Evolutionary conservation across 1,140 invertebrate genomes (phyloP).

Genomic region (Sarcophaga peregrina): DNA sequence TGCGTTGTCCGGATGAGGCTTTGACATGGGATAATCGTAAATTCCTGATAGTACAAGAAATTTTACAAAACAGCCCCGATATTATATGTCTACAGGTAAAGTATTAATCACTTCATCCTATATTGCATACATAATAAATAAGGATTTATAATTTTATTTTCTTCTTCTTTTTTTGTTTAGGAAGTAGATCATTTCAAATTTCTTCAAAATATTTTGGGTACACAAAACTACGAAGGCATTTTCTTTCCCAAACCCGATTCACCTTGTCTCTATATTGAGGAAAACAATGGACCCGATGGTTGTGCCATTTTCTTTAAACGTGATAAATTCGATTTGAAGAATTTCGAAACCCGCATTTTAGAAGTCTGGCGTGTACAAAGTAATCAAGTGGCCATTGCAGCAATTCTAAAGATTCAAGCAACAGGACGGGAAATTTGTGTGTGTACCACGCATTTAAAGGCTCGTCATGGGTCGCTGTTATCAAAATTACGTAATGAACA

Average conservation of each 20-base stretch:
- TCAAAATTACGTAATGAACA: slow-evolving; percentile 79
- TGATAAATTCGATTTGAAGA: slow-evolving; percentile 73
- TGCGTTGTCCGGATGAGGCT: slow-evolving; percentile 77
- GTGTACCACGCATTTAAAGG: slow-evolving; percentile 82
- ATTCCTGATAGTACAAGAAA: slow-evolving; percentile 79
- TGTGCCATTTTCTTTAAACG: slow-evolving; percentile 81
- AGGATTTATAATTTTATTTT: slow-evolving; percentile 27
- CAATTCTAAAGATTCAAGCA: slow-evolving; percentile 69
- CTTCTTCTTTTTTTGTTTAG: no score
- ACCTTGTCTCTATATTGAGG: slow-evolving; percentile 78
- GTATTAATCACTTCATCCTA: neutral
- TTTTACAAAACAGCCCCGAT: slow-evolving; percentile 76
- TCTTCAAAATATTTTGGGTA: slow-evolving; percentile 71
- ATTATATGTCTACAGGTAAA: slow-evolving; percentile 79
- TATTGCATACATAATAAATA: slow-evolving; percentile 49
- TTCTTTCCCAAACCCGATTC: slow-evolving; percentile 85
- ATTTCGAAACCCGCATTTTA: slow-evolving; percentile 73
- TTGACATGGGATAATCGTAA: slow-evolving; percentile 77
- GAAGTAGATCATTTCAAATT: slow-evolving; percentile 84
- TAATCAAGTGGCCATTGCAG: slow-evolving; percentile 79
- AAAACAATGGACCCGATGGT: slow-evolving; percentile 83
- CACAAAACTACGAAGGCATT: slow-evolving; percentile 76
- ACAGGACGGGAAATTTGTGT: slow-evolving; percentile 75
- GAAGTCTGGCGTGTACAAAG: slow-evolving; percentile 78
- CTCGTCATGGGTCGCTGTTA: slow-evolving; percentile 76